phyloP scores from a whole-genome alignment of 2,888 invertebrate species.

The Ornithoptera alexandrae region DNA sequence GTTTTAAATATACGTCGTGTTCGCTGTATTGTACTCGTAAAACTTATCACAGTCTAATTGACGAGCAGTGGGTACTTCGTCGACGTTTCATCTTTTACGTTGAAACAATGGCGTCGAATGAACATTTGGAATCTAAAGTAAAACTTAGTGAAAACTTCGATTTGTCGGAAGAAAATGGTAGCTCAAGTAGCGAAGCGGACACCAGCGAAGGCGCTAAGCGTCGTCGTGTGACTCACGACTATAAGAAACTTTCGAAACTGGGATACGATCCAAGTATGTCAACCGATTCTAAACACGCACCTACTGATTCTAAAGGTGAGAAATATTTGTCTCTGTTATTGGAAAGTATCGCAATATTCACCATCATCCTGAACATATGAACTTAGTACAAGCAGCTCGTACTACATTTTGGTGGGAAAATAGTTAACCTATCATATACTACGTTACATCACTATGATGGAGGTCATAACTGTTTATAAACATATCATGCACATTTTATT shows the following conservation, averaged over 20 bases:
- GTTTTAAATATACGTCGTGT: constrained; percentile 46
- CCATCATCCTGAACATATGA: neutral
- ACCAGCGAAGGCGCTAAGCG: constrained; percentile 70
- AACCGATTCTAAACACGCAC: constrained; percentile 58
- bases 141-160: constrained; percentile 71
- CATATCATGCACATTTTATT: constrained; percentile 54
- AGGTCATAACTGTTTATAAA: constrained; percentile 77
- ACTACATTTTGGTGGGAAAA: constrained; percentile 72
- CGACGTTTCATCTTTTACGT: constrained; percentile 55
- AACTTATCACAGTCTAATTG: constrained; percentile 59
- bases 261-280: constrained; percentile 74
- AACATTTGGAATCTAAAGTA: constrained; percentile 67
- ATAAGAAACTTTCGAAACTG: constrained; percentile 71
- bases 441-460: constrained; percentile 70
- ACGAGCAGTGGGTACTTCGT: constrained; percentile 53
- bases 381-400: constrained; percentile 16
- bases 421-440: constrained; percentile 65
- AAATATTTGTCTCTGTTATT: constrained; percentile 39
- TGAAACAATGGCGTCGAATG: constrained; percentile 76
- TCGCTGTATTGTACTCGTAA: constrained; percentile 47
- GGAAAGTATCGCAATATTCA: constrained; percentile 17
- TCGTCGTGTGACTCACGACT: constrained; percentile 69
- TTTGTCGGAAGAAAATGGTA: constrained; percentile 53
- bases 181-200: constrained; percentile 57
- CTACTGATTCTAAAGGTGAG: constrained; percentile 68